Conservation (phyloP, 23 tunicate genomes). For the Corella eumyota region DNA sequence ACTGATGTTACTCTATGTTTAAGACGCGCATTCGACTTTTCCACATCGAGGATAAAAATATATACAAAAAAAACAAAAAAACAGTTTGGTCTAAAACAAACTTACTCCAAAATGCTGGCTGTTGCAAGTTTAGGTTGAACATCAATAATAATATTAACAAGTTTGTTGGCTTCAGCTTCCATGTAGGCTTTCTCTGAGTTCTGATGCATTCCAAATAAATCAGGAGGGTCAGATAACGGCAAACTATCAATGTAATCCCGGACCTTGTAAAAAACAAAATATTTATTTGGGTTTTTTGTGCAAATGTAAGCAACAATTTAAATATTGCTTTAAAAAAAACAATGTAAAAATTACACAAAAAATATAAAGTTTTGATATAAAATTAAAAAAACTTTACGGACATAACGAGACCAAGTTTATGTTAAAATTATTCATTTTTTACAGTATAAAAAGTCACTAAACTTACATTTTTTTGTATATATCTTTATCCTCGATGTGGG, state of each 20-base stretch:
- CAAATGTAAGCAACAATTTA: background rate
- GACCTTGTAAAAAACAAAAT: slow-evolving; percentile 18
- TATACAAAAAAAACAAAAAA: background rate
- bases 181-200: slow-evolving; percentile 86
- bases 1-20: no score
- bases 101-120: slow-evolving; percentile 68
- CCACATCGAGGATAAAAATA: no score
- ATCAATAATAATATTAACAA: slow-evolving; percentile 66
- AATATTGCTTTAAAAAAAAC: background rate
- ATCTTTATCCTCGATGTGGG: no score
- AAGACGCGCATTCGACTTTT: no score
- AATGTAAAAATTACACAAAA: background rate
- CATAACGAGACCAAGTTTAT: no score
- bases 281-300: background rate
- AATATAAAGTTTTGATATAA: background rate
- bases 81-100: background rate
- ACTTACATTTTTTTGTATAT: no score
- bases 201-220: slow-evolving; percentile 88
- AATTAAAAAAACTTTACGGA: no score
- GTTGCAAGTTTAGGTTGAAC: slow-evolving; percentile 84
- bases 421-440: no score
- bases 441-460: no score
- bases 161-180: slow-evolving; percentile 50
- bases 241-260: slow-evolving; percentile 50
- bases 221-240: slow-evolving; percentile 76